Evolutionary conservation across 2,797 vertebrate species (phyloP), one percentile per base, ranked within the genome.

Genomic region (Percopsis omiscomaycus): DNA sequence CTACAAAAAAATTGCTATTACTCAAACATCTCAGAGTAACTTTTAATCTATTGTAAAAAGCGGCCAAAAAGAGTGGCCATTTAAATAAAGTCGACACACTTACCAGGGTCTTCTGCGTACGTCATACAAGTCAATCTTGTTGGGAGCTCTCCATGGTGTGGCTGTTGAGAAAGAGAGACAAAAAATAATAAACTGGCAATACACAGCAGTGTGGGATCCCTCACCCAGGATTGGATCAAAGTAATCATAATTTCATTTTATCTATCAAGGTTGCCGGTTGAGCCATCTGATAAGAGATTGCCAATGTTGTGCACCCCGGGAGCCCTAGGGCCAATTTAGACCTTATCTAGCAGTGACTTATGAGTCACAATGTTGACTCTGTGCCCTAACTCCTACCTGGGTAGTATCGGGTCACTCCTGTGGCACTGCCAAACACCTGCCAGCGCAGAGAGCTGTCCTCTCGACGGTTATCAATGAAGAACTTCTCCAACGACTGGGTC

Each of bases 401-500:
- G 84, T 88, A 89, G 74, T 97, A 99, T 76, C 97, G 94, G 50
- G 97, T 98, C 84, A 99, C 96, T 0, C 97, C 97, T 0, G 97
- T 99, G 90, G 97, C 95, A 0, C 97, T 99, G 88, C 97, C 97
- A 0, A 99, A 98, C 79, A 97, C 96, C 92, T 99, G 97, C 97
- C 97, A 98, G 56, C 96, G 94, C 80, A 99, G 89, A 0, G 96
- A 96, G 48, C 94, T 95, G 87, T 99, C 97, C 57, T 95, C 95
- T 57, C 93, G 92, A 0, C 93, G 91, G 87, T 99, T 99, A 79
- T 97, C 95, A 0, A 96, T 95, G 83, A 99, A 99, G 48, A 98
- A 93, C 0, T 94, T 92, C 88, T 99, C 97, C 86, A 99, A 89
- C 0, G 95, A 93, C 79, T 98, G 96, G 0, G 97, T 99, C 97